These are phyloP conservation scores for Slavum lentiscoides DNA, from an alignment of 2,888 invertebrate species.

Conservation along the genomic window DNA sequence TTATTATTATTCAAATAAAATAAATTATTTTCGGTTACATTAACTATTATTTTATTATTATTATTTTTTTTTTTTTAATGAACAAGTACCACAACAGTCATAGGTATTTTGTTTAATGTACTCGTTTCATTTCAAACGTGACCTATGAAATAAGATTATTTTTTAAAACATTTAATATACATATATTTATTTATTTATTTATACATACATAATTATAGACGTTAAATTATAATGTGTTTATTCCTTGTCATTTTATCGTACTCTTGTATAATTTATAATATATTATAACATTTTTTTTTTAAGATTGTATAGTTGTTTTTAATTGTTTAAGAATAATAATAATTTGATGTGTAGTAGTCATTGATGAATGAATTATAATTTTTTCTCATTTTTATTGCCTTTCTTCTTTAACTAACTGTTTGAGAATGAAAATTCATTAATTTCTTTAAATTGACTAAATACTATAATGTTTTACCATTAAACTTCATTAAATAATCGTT, in stretches of 20 bases:
- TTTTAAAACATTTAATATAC: not conserved
- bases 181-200: not conserved
- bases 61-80: too few species aligned
- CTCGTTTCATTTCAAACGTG: not conserved
- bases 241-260: not conserved
- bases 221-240: not conserved
- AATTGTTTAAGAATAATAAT: not conserved
- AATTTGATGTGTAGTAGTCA: not conserved
- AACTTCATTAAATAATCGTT: not conserved
- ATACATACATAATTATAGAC: not conserved
- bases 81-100: too few species aligned
- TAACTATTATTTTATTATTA: not conserved
- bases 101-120: not conserved
- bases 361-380: conserved; percentile 5
- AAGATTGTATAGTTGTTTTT: conserved; percentile 20
- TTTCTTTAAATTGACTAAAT: not conserved
- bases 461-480: not conserved
- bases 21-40: not conserved
- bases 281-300: not conserved
- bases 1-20: not conserved
- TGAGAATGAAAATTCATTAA: not conserved
- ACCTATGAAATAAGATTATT: not conserved
- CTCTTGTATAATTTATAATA: conserved; percentile 8
- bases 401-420: not conserved
- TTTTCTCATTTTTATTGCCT: conserved; percentile 9